Conservation (phyloP, 2,797 vertebrate genomes). For the Brachymystax lenok region DNA sequence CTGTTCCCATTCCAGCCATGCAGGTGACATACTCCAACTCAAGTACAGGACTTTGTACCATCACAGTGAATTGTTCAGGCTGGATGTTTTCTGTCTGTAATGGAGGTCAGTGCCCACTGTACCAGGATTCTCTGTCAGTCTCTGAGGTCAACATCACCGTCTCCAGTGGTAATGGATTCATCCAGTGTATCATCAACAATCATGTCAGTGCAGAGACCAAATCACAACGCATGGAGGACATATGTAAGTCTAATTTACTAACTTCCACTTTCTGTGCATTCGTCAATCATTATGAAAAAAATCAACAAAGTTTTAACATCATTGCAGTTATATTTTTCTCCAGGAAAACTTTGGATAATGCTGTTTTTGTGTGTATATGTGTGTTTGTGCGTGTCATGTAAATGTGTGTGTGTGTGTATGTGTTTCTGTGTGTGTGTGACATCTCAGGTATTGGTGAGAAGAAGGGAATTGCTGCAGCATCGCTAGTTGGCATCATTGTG, state of each 20-base stretch:
- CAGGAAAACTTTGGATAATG: neutral
- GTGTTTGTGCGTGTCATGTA: neutral
- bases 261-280: neutral
- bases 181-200: conserved; percentile 53
- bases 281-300: conserved; percentile 13
- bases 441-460: neutral
- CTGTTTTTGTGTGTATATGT: no score
- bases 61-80: conserved; percentile 59
- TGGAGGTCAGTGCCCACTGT: accelerated
- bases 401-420: neutral
- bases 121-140: neutral
- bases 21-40: conserved; percentile 15
- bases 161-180: accelerated
- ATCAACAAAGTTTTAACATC: neutral
- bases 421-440: neutral
- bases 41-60: conserved; percentile 28
- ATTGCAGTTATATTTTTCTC: neutral
- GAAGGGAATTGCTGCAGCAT: neutral
- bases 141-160: conserved; percentile 43
- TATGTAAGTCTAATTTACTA: conserved; percentile 42
- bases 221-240: neutral
- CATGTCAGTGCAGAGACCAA: conserved; percentile 33
- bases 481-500: neutral
- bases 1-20: conserved; percentile 43
- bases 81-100: conserved; percentile 38